Conservation (phyloP, 2,797 vertebrate species). For the Centropyge bicolor region DNA sequence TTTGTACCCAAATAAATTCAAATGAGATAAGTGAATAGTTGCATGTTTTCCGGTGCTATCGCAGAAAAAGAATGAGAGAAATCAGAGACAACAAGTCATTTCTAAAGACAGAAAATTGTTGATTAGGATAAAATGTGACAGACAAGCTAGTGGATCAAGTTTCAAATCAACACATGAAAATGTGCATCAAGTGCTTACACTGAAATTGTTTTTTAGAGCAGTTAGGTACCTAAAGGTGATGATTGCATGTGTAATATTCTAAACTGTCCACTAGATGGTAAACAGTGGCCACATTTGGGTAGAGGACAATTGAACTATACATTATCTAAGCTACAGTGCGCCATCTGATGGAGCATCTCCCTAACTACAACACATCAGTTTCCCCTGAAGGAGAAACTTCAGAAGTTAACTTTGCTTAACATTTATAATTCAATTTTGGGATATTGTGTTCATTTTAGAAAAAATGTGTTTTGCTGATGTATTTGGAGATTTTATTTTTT, state of each 20-base stretch:
- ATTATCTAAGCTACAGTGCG: neutral
- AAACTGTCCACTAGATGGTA: slow-evolving; percentile 41
- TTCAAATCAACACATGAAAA: neutral
- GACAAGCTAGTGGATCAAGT: too few relatives aligned
- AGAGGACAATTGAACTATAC: neutral
- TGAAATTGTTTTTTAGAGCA: neutral
- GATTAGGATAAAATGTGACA: neutral
- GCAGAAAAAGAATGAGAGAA: neutral
- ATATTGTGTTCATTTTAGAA: too few relatives aligned
- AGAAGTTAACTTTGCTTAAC: neutral
- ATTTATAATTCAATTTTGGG: neutral
- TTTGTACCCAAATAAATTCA: slow-evolving; percentile 85
- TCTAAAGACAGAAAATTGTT: neutral
- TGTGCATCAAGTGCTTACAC: too few relatives aligned
- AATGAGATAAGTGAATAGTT: slow-evolving; percentile 44
- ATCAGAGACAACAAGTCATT: too few relatives aligned
- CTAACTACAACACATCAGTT: neutral
- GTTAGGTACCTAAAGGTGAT: neutral
- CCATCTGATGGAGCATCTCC: neutral
- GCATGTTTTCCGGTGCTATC: neutral
- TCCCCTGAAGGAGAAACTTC: neutral
- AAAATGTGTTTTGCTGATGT: too few relatives aligned
- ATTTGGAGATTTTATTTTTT: neutral
- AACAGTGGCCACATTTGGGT: neutral
- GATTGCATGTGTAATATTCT: neutral